These are phyloP conservation scores for Hemicordylus capensis DNA, from an alignment of 2,113 vertebrate genomes.

Conservation along the genomic window DNA sequence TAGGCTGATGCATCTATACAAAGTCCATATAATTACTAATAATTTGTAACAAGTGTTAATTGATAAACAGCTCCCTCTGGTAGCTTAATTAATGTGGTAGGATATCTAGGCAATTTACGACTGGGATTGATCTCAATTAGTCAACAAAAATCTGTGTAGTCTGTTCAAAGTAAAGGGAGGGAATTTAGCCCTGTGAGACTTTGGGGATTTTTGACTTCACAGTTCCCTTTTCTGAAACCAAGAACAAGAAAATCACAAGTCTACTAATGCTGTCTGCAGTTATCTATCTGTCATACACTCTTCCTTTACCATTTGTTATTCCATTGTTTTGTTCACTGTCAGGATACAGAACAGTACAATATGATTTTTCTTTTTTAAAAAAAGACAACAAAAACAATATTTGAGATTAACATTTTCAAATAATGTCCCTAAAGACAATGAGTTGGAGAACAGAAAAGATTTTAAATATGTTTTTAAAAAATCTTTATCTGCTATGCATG, in stretches of 20 bases:
- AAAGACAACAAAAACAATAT: constrained; percentile 61
- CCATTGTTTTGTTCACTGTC: constrained; percentile 76
- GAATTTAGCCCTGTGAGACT: constrained; percentile 81
- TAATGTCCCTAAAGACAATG: constrained; percentile 68
- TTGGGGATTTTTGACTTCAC: constrained; percentile 79
- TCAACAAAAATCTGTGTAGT: constrained; percentile 85
- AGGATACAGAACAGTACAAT: constrained; percentile 75
- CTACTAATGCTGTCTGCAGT: constrained; percentile 53
- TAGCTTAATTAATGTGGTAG: constrained; percentile 87
- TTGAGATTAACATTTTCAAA: constrained; percentile 71
- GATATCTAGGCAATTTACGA: constrained; percentile 82
- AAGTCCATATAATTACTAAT: constrained; percentile 88
- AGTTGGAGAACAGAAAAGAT: constrained; percentile 72
- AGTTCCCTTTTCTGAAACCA: constrained; percentile 55
- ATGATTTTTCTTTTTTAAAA: constrained; percentile 72
- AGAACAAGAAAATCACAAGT: constrained; percentile 63
- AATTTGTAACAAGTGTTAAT: constrained; percentile 91
- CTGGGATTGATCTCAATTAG: constrained; percentile 91
- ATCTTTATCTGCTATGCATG: too few relatives aligned
- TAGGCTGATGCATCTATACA: constrained; percentile 66
- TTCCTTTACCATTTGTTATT: constrained; percentile 65
- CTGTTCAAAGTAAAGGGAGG: constrained; percentile 81
- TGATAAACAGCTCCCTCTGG: constrained; percentile 87
- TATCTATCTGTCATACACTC: constrained; percentile 40
- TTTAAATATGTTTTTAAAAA: constrained; percentile 73